Evolutionary conservation across 2,888 invertebrate species (phyloP).

Genomic region (Lypha dubia): DNA sequence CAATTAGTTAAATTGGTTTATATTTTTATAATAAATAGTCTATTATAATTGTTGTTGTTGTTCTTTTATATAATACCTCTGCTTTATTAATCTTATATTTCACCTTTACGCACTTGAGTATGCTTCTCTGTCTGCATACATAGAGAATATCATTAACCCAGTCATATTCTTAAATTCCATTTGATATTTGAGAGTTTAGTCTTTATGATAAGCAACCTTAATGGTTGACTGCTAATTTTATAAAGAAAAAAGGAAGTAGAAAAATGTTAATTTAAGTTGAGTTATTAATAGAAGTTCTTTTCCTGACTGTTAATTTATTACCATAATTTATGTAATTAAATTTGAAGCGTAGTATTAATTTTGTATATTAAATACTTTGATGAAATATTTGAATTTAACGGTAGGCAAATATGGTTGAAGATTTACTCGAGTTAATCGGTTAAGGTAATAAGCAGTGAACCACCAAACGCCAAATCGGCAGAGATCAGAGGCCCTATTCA

Average conservation of each 20-base stretch:
- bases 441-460: too few relatives aligned
- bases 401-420: not conserved
- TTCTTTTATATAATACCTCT: conserved; percentile 47
- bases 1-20: conserved; percentile 83
- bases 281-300: conserved; percentile 63
- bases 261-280: conserved; percentile 53
- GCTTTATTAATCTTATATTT: conserved; percentile 69
- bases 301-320: conserved; percentile 46
- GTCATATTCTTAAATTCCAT: conserved; percentile 46
- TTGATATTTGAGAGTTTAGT: conserved; percentile 45
- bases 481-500: too few relatives aligned
- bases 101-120: conserved; percentile 62
- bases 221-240: conserved; percentile 29
- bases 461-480: too few relatives aligned
- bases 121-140: conserved; percentile 13
- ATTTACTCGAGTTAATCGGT: too few relatives aligned
- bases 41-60: conserved; percentile 27
- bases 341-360: conserved; percentile 3
- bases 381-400: not conserved
- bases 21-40: conserved; percentile 76
- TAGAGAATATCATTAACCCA: conserved; percentile 52
- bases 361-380: not conserved
- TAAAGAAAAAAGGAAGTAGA: not conserved
- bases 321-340: conserved; percentile 53
- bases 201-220: conserved; percentile 60